Percentiles rank a stretch among this genome's conserved stretches.
phyloP scores from a whole-genome alignment of 2,797 vertebrate species.

The Enteromius thamalakanensis region DNA sequence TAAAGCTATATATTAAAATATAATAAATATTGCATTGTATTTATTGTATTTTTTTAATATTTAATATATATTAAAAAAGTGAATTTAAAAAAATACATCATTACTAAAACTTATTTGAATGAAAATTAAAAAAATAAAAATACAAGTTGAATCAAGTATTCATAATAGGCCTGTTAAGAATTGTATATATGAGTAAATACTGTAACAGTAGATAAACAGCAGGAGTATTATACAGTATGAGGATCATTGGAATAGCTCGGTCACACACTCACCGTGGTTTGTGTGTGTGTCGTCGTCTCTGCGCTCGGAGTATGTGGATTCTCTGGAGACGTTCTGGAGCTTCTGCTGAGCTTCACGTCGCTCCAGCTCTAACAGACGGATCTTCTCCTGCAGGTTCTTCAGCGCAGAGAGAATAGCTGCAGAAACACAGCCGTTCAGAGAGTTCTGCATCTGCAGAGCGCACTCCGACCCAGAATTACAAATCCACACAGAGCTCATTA shows the following conservation, averaged over 20 bases:
- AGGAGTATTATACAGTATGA: too few species aligned
- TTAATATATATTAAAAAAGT: background rate
- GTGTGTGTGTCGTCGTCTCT: slow-evolving; percentile 57
- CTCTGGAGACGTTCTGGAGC: slow-evolving; percentile 74
- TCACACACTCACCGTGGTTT: slow-evolving; percentile 62
- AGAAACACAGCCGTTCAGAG: slow-evolving; percentile 27
- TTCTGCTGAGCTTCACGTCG: slow-evolving; percentile 78
- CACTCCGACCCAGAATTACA: too few species aligned
- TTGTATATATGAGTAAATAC: background rate
- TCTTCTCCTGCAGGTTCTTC: slow-evolving; percentile 95
- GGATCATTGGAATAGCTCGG: too few species aligned
- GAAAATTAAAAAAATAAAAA: background rate
- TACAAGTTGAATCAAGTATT: background rate
- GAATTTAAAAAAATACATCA: background rate
- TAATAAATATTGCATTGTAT: background rate
- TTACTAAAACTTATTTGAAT: background rate
- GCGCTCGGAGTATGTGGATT: slow-evolving; percentile 74
- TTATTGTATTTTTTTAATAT: background rate
- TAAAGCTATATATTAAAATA: background rate
- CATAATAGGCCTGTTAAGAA: background rate
- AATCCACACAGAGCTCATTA: background rate
- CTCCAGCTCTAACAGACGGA: slow-evolving; percentile 87
- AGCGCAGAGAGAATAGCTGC: slow-evolving; percentile 89
- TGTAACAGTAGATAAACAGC: background rate
- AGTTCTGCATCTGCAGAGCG: background rate